phyloP scores from a whole-genome alignment of 2,113 vertebrate genomes.

The Barnardius zonarius region DNA sequence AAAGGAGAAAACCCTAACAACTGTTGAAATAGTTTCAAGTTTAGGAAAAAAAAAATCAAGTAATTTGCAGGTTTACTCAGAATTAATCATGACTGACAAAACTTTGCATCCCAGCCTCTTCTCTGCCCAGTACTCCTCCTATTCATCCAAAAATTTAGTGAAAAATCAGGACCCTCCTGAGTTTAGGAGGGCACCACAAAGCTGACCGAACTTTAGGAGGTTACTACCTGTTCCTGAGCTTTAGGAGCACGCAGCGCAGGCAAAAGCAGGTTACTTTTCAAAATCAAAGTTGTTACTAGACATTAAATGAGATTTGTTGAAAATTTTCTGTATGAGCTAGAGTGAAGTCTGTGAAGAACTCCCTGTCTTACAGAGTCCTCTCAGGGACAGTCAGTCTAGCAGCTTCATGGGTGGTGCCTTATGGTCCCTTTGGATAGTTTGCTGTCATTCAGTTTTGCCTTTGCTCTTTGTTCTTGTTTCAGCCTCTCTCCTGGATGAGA shows the following conservation, averaged over 20 bases:
- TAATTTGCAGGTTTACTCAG: not conserved
- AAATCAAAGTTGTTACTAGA: not conserved
- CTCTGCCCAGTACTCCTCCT: accelerated
- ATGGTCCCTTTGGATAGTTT: not conserved
- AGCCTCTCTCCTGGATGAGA: not conserved
- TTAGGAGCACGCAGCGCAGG: not conserved
- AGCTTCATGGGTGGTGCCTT: not conserved
- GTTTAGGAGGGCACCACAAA: not conserved
- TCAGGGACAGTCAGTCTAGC: not conserved
- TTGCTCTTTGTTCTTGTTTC: not conserved
- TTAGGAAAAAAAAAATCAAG: not conserved
- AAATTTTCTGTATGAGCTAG: not conserved
- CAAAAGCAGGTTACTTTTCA: not conserved
- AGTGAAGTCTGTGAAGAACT: not conserved
- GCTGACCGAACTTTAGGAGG: not conserved
- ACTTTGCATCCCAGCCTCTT: not conserved
- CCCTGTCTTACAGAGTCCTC: not conserved
- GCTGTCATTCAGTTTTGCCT: not conserved
- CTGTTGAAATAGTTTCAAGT: not conserved
- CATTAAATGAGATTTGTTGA: not conserved
- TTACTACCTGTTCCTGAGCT: not conserved
- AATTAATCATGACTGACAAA: not conserved
- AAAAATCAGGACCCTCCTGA: not conserved
- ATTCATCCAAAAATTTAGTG: not conserved
- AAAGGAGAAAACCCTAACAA: not conserved